phyloP scores from a whole-genome alignment of 2,888 invertebrate species.

The Cryptosula pallasiana region DNA sequence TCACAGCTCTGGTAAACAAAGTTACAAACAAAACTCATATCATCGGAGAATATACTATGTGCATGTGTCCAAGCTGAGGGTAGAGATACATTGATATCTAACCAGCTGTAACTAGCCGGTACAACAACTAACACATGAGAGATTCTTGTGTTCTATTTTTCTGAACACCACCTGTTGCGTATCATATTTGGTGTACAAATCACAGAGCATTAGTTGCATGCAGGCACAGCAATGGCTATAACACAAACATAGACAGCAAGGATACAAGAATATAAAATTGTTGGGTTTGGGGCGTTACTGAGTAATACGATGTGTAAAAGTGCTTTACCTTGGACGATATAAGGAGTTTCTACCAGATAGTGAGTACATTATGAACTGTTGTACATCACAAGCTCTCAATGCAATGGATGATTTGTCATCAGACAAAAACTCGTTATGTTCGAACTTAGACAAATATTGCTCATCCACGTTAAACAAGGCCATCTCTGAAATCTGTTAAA shows the following conservation, averaged over 20 bases:
- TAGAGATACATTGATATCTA: neutral
- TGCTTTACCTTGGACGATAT: conserved; percentile 16
- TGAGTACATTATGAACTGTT: conserved; percentile 16
- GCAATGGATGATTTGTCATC: neutral
- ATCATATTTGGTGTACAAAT: too few species aligned
- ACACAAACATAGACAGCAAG: too few species aligned
- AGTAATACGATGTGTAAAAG: too few species aligned
- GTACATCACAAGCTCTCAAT: neutral
- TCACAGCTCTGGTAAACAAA: too few species aligned
- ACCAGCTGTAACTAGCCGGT: neutral
- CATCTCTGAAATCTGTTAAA: neutral
- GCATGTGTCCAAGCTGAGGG: neutral
- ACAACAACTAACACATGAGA: neutral
- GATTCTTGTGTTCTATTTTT: neutral
- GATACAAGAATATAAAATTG: too few species aligned
- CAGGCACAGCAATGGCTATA: too few species aligned
- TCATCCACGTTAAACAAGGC: neutral
- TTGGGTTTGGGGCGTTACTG: too few species aligned
- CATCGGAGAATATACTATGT: neutral
- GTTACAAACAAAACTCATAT: too few species aligned
- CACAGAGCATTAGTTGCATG: too few species aligned
- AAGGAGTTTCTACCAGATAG: conserved; percentile 5
- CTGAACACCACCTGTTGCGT: conserved; percentile 20
- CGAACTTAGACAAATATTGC: neutral
- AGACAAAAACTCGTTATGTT: neutral